Evolutionary conservation across 2,888 invertebrate species (phyloP).

Genomic region (Dicyrtomina minuta): DNA sequence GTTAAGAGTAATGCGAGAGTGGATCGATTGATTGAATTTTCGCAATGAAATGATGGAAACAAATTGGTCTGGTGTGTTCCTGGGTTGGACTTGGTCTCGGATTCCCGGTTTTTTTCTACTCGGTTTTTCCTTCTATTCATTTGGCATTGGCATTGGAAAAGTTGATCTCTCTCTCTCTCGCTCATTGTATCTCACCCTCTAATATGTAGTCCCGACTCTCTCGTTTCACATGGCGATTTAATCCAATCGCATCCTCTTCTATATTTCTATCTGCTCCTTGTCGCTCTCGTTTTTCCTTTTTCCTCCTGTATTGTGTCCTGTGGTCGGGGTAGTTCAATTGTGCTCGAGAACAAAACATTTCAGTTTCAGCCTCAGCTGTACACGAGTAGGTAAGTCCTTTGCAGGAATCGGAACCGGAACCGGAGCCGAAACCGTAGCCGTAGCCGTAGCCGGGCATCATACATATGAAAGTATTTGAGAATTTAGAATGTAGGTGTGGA

Average conservation of each 20-base stretch:
- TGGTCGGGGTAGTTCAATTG: slow-evolving; percentile 24
- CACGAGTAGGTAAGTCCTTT: too few relatives aligned
- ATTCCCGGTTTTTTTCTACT: slow-evolving; percentile 15
- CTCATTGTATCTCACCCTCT: not conserved
- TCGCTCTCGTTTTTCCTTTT: too few relatives aligned
- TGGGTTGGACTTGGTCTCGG: slow-evolving; percentile 14
- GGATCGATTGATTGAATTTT: slow-evolving; percentile 44
- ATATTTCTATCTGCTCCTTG: slow-evolving; percentile 34
- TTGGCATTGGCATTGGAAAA: not conserved
- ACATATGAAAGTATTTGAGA: too few relatives aligned
- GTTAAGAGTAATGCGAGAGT: not conserved
- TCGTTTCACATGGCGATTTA: slow-evolving; percentile 29
- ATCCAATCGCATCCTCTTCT: slow-evolving; percentile 41
- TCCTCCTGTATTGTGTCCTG: too few relatives aligned
- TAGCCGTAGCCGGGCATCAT: too few relatives aligned
- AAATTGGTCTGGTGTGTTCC: slow-evolving; percentile 38
- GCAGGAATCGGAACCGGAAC: too few relatives aligned
- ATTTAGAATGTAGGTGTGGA: too few relatives aligned
- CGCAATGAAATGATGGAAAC: slow-evolving; percentile 43
- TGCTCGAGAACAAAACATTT: slow-evolving; percentile 19
- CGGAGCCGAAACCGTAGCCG: too few relatives aligned
- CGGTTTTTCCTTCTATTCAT: not conserved
- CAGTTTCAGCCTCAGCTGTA: not conserved
- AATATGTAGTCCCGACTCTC: not conserved
- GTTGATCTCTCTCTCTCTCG: slow-evolving; percentile 1